These are phyloP conservation scores for Cerceris ruficornis DNA, from an alignment of 2,888 invertebrate species.

Conservation along the genomic window DNA sequence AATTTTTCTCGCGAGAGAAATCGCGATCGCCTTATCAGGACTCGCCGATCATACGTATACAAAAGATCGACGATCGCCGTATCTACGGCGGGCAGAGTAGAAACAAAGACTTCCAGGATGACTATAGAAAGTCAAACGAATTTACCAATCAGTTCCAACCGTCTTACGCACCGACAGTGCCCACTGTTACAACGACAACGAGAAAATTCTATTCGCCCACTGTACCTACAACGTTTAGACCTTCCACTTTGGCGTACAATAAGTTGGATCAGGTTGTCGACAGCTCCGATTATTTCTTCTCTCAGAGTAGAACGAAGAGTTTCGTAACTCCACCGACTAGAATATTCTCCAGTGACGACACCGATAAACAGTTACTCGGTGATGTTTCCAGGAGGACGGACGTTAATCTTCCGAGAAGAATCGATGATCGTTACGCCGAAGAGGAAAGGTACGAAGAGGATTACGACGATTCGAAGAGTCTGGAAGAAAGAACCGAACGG, in stretches of 20 bases:
- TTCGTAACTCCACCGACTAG: constrained; percentile 49
- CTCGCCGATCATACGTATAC: constrained; percentile 67
- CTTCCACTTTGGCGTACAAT: constrained; percentile 68
- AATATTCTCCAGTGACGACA: constrained; percentile 1
- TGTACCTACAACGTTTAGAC: constrained; percentile 71
- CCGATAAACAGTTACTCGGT: background rate
- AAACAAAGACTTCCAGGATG: constrained; percentile 14
- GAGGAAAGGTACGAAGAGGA: constrained; percentile 25
- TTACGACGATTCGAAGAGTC: constrained; percentile 6
- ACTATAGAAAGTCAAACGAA: constrained; percentile 29
- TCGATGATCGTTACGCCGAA: constrained; percentile 6
- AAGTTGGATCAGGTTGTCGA: constrained; percentile 71
- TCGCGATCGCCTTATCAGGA: constrained; percentile 58
- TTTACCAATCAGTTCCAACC: constrained; percentile 69
- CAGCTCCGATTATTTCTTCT: constrained; percentile 73
- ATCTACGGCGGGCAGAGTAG: background rate
- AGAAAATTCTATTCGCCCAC: constrained; percentile 76
- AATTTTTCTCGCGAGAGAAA: constrained; percentile 52
- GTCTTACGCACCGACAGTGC: constrained; percentile 77
- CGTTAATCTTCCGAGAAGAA: background rate
- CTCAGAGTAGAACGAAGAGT: constrained; percentile 46
- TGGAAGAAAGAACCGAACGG: background rate
- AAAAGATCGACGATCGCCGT: constrained; percentile 46
- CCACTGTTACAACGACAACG: constrained; percentile 76
- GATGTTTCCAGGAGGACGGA: background rate